Base-by-base conservation (phyloP, 1,140 invertebrate genomes). In the Psilanteris sp. region DNA sequence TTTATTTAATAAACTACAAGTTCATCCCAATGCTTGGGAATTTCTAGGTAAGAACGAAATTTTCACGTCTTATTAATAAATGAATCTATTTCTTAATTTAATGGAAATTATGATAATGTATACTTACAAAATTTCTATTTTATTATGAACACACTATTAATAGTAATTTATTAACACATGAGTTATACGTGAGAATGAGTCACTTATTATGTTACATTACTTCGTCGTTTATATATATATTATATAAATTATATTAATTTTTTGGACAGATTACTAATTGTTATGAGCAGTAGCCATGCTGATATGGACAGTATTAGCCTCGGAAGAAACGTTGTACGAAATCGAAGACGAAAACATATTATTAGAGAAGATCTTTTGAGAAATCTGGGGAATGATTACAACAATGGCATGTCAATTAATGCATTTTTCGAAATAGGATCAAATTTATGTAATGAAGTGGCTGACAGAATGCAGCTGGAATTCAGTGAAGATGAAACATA, bases 11-110 rank as follows among this genome's bases (percentile, higher is more conserved):
- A 57, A 57, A 10, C 6, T 57, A 11, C 8, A 44, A 32, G 0
- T 22, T 4, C 54, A 57, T 34, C 54, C 54, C 13, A 15, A 10
- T 31, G 3, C 27, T 3, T 59, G 41, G 55, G 10, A 44, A 34
- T 59, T 59, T 18, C n/a, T 44, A n/a, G 37, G 54, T 57, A 39
- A 43, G n/a, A n/a, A n/a, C n/a, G n/a, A n/a, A n/a, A n/a, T n/a
- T n/a, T n/a, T n/a, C n/a, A n/a, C n/a, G n/a, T n/a, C n/a, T n/a
- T n/a, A n/a, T n/a, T n/a, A n/a, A n/a, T n/a, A n/a, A n/a, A n/a
- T n/a, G n/a, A n/a, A n/a, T n/a, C n/a, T n/a, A n/a, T n/a, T n/a
- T n/a, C n/a, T n/a, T n/a, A n/a, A n/a, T n/a, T n/a, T n/a, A n/a
- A n/a, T n/a, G n/a, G n/a, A n/a, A n/a, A n/a, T n/a, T n/a, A n/a